These are phyloP conservation scores for Catotricha subobsoleta DNA, from an alignment of 2,888 invertebrate species.

Conservation along the genomic window DNA sequence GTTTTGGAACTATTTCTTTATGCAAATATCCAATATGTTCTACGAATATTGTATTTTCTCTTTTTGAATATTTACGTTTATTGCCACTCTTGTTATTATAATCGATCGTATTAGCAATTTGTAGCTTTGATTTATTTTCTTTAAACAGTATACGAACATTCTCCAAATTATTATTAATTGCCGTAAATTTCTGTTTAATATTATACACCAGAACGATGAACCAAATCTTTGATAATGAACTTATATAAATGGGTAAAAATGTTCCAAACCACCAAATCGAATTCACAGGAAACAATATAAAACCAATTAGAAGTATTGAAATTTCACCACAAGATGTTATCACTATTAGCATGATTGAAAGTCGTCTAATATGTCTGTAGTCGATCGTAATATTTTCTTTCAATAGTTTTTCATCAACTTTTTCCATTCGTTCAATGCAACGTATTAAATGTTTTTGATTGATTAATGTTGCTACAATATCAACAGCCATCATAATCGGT, in stretches of 20 bases:
- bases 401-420: conserved; percentile 22
- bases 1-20: conserved; percentile 11
- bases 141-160: conserved; percentile 3
- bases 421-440: conserved; percentile 23
- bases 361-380: conserved; percentile 6
- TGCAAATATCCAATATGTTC: conserved; percentile 11
- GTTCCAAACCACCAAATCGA: conserved; percentile 20
- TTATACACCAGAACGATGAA: conserved; percentile 23
- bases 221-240: conserved; percentile 28
- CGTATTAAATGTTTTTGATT: conserved; percentile 22
- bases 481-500: conserved; percentile 26
- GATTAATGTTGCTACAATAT: conserved; percentile 22
- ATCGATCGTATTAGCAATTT: too few species aligned
- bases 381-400: conserved; percentile 17
- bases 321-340: conserved; percentile 20
- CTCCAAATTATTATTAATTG: conserved; percentile 18
- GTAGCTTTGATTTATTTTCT: conserved; percentile 7
- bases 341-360: conserved; percentile 16
- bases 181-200: conserved; percentile 23
- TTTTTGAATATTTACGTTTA: too few species aligned
- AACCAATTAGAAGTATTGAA: conserved; percentile 18
- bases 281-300: conserved; percentile 18
- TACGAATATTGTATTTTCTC: too few species aligned
- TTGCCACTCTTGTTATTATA: too few species aligned
- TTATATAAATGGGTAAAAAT: conserved; percentile 24